Percentiles rank a stretch among this genome's conserved stretches.
Conservation (phyloP, 2,797 vertebrate species). For the Sebastes steindachneri region DNA sequence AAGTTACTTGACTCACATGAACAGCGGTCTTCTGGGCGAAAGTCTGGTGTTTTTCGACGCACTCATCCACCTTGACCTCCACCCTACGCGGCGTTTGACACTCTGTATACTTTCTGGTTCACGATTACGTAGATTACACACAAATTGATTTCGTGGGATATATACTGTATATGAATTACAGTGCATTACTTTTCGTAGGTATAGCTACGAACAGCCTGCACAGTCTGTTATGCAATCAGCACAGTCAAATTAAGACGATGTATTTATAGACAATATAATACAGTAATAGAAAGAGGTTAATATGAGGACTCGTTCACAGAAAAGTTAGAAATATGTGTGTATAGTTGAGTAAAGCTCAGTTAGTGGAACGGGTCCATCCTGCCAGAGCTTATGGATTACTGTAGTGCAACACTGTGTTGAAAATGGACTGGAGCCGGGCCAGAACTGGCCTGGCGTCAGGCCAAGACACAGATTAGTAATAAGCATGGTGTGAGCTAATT, state of each 20-base stretch:
- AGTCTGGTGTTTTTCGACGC: too few species aligned
- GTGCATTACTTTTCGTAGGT: too few species aligned
- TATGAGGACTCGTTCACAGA: not conserved
- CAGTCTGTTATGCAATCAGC: not conserved
- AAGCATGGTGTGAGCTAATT: conserved; percentile 85
- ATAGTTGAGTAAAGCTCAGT: conserved; percentile 15
- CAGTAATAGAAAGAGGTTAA: not conserved
- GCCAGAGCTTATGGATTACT: conserved; percentile 72
- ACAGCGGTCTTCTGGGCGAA: too few species aligned
- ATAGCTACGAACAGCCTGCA: not conserved
- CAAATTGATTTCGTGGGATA: too few species aligned
- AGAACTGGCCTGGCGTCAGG: conserved; percentile 74
- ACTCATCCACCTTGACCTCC: too few species aligned
- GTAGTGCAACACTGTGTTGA: conserved; percentile 52
- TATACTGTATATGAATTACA: too few species aligned
- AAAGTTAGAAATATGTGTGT: conserved; percentile 22
- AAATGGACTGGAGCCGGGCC: conserved; percentile 78
- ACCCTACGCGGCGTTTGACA: accelerated
- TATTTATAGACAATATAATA: not conserved
- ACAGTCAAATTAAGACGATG: not conserved
- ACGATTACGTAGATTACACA: too few species aligned
- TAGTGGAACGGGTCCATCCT: conserved; percentile 40
- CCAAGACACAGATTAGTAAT: conserved; percentile 86
- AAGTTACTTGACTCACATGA: too few species aligned
- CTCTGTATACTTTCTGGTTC: too few species aligned